A percentile compares a stretch with the other conserved stretches of the same genome.
Evolutionary conservation across 2,797 vertebrate species (phyloP).

Genomic region (Etheostoma perlongum): DNA sequence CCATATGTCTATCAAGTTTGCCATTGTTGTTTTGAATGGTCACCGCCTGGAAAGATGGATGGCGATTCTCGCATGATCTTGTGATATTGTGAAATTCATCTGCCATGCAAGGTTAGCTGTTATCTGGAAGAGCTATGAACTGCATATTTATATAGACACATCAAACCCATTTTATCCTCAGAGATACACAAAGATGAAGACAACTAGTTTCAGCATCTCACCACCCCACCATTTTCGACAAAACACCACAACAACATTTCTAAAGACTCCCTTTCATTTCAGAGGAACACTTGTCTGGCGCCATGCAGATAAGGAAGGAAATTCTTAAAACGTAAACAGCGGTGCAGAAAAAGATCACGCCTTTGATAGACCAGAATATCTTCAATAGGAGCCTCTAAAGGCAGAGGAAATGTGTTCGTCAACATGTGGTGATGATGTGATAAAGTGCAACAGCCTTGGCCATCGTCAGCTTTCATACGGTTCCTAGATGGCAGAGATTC

Average conservation of each 20-base stretch:
- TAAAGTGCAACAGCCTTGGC: conserved; percentile 39
- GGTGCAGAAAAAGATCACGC: conserved; percentile 41
- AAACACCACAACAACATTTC: conserved; percentile 17
- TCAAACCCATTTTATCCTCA: too few relatives aligned
- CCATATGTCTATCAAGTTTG: too few relatives aligned
- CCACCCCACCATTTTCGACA: not conserved
- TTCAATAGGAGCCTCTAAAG: not conserved
- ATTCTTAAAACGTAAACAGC: conserved; percentile 35
- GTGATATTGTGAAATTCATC: too few relatives aligned
- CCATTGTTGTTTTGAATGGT: too few relatives aligned
- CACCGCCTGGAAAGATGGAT: too few relatives aligned
- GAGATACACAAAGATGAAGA: too few relatives aligned
- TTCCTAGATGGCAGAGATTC: conserved; percentile 20
- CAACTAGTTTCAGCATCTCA: not conserved
- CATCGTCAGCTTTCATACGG: conserved; percentile 35
- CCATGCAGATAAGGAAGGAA: conserved; percentile 47
- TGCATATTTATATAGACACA: too few relatives aligned
- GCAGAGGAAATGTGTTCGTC: conserved; percentile 10
- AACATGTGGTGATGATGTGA: conserved; percentile 44
- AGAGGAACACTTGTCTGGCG: conserved; percentile 37
- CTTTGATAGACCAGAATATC: conserved; percentile 27
- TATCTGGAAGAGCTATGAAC: too few relatives aligned
- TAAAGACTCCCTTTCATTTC: conserved; percentile 10
- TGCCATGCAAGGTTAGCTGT: too few relatives aligned
- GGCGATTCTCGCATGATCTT: too few relatives aligned